Percentiles rank a stretch among this genome's conserved stretches.
phyloP scores from a whole-genome alignment of 2,888 invertebrate species.

The Drosophila robusta region DNA sequence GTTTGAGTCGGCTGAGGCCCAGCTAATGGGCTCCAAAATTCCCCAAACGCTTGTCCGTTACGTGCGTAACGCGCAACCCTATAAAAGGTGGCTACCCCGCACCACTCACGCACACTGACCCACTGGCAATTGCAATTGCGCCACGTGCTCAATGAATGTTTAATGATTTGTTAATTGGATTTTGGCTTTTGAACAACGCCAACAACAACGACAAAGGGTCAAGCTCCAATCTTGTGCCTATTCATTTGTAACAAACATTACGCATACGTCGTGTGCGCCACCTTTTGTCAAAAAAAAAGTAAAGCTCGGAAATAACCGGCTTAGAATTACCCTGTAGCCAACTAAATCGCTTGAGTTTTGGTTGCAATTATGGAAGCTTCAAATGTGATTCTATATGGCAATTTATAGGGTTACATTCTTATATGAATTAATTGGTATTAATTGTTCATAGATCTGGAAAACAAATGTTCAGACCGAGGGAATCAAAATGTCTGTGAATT shows the following conservation, averaged over 20 bases:
- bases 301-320: background rate
- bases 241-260: constrained; percentile 61
- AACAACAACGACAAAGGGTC: constrained; percentile 7
- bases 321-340: background rate
- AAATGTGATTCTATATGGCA: too few relatives aligned
- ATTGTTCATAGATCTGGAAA: too few relatives aligned
- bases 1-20: constrained; percentile 32
- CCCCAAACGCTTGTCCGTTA: constrained; percentile 66
- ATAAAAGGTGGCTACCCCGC: constrained; percentile 22
- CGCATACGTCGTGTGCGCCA: constrained; percentile 44
- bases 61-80: constrained; percentile 48
- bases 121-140: constrained; percentile 74
- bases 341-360: background rate
- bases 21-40: constrained; percentile 62
- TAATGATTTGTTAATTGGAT: constrained; percentile 85
- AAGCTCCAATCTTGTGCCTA: constrained; percentile 48
- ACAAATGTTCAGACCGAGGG: too few relatives aligned
- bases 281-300: constrained; percentile 14
- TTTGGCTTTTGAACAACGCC: constrained; percentile 77
- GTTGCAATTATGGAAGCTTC: too few relatives aligned
- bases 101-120: constrained; percentile 33
- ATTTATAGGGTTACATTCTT: too few relatives aligned
- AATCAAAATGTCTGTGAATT: too few relatives aligned
- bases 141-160: constrained; percentile 84
- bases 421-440: too few relatives aligned